A percentile compares a stretch with the other conserved stretches of the same genome.
These are phyloP conservation scores for Scaptomyza hsui DNA, from an alignment of 1,140 invertebrate species.

Conservation along the genomic window DNA sequence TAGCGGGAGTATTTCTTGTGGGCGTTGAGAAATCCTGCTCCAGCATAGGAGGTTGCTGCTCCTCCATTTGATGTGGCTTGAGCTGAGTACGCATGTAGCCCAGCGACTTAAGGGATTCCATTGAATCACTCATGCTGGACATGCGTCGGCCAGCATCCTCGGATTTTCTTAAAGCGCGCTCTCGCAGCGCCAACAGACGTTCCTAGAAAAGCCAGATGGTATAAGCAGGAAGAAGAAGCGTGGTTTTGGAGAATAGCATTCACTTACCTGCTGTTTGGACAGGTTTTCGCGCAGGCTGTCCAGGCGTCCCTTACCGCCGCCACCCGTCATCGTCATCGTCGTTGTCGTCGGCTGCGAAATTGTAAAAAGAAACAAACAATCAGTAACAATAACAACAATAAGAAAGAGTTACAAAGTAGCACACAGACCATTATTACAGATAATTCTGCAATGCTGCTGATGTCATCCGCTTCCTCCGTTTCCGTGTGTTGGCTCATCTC, in stretches of 20 bases:
- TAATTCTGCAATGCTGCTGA: constrained; percentile 52
- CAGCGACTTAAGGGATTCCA: constrained; percentile 57
- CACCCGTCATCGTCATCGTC: constrained; percentile 6
- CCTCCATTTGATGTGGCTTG: constrained; percentile 8
- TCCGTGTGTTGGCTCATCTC: constrained; percentile 37
- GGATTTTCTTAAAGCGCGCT: constrained; percentile 51
- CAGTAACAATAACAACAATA: not conserved
- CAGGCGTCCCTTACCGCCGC: constrained; percentile 52
- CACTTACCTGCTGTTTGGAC: constrained; percentile 60
- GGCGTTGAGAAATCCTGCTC: constrained; percentile 44
- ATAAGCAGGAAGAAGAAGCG: not conserved
- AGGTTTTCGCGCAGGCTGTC: constrained; percentile 67
- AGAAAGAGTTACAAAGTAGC: not conserved
- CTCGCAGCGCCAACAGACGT: constrained; percentile 58
- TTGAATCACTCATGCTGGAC: constrained; percentile 52
- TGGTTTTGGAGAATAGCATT: too few species aligned
- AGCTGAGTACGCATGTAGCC: constrained; percentile 37
- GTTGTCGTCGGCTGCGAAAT: constrained; percentile 30
- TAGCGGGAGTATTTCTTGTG: constrained; percentile 19
- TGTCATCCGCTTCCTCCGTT: constrained; percentile 48
- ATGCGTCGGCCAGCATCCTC: constrained; percentile 33
- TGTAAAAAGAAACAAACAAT: not conserved
- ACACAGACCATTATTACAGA: constrained; percentile 44
- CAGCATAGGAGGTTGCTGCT: not conserved
- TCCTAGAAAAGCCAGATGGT: constrained; percentile 33